phyloP scores from a whole-genome alignment of 2,888 invertebrate species.

The Exephanes ischioxanthus region DNA sequence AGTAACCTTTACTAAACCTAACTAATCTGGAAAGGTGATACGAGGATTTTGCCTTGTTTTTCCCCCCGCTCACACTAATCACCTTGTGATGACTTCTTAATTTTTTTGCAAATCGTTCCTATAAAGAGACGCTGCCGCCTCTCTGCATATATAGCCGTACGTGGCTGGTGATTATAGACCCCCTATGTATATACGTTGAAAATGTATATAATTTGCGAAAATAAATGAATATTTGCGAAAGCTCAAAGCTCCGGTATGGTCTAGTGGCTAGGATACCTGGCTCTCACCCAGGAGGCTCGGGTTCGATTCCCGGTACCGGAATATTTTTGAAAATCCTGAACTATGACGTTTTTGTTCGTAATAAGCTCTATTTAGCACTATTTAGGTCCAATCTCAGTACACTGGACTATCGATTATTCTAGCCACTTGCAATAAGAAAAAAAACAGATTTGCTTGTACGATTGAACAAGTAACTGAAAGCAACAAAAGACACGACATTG shows the following conservation, averaged over 20 bases:
- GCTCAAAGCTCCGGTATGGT: constrained; percentile 86
- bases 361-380: background rate
- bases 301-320: constrained; percentile 88
- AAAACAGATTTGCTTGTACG: background rate
- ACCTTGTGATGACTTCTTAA: too few relatives aligned
- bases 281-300: constrained; percentile 88
- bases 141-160: too few relatives aligned
- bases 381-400: background rate
- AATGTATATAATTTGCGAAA: too few relatives aligned
- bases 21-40: constrained; percentile 85
- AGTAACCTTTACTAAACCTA: background rate
- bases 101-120: too few relatives aligned
- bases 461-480: background rate
- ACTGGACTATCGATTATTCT: background rate
- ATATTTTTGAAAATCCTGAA: constrained; percentile 74
- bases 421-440: background rate
- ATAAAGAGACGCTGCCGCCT: too few relatives aligned
- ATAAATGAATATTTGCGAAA: too few relatives aligned
- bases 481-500: background rate
- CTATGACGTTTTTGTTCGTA: constrained; percentile 61
- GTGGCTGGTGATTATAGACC: too few relatives aligned
- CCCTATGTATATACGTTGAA: too few relatives aligned
- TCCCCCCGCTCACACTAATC: too few relatives aligned
- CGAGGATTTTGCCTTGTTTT: too few relatives aligned
- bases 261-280: constrained; percentile 88